Evolutionary conservation across 2,113 vertebrate species (phyloP).

Genomic region (Mus spicilegus): DNA sequence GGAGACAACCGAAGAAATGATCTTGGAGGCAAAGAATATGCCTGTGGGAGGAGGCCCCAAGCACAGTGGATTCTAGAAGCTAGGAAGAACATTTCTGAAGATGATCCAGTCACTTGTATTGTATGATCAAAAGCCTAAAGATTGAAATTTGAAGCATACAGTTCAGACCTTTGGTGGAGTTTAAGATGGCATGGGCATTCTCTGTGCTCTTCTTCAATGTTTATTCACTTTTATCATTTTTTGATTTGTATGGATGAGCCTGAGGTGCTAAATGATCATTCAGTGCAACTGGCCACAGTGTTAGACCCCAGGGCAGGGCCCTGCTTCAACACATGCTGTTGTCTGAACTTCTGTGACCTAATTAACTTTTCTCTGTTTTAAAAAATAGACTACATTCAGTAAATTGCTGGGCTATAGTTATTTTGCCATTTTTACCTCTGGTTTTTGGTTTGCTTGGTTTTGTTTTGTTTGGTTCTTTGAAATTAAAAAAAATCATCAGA

Average conservation of each 20-base stretch:
- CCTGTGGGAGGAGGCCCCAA: neutral
- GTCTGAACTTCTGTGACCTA: neutral
- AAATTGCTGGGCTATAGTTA: neutral
- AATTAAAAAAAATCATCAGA: too few species aligned
- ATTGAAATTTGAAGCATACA: neutral
- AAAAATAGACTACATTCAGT: neutral
- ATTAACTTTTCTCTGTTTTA: neutral
- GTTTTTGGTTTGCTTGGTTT: neutral
- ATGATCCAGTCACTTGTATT: neutral
- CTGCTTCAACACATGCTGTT: neutral
- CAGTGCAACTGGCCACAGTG: neutral
- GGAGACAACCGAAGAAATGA: neutral
- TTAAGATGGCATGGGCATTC: neutral
- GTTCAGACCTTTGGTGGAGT: neutral
- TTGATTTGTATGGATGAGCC: neutral
- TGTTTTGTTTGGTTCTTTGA: neutral
- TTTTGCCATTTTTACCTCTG: conserved; percentile 53
- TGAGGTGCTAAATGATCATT: neutral
- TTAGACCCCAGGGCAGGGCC: neutral
- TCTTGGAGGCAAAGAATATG: neutral
- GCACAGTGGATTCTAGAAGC: neutral
- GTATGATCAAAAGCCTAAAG: neutral
- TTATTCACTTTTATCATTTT: neutral
- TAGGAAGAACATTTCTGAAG: neutral
- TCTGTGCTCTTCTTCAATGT: neutral